Evolutionary conservation across 2,797 vertebrate genomes (phyloP).

Genomic region (Coracias cyanogaster): DNA sequence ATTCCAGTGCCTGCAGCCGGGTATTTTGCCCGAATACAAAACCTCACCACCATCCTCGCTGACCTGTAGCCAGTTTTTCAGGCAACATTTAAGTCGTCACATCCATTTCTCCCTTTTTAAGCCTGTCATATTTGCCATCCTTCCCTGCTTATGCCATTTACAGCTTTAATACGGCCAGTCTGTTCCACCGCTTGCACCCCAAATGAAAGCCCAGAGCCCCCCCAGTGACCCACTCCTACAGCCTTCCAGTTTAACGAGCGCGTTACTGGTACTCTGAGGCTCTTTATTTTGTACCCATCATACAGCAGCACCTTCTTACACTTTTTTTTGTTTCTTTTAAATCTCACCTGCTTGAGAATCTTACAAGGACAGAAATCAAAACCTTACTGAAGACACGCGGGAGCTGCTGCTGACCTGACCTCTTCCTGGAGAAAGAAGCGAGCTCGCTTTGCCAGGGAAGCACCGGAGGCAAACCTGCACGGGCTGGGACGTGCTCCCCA

Average conservation of each 20-base stretch:
- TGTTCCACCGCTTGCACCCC: accelerated
- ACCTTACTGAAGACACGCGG: accelerated
- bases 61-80: not conserved
- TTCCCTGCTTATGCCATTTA: not conserved
- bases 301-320: not conserved
- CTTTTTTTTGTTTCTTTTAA: not conserved
- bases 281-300: not conserved
- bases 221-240: not conserved
- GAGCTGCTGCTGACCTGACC: not conserved
- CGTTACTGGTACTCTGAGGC: too few species aligned
- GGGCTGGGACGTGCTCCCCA: accelerated
- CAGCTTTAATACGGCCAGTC: accelerated
- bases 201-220: not conserved
- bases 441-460: not conserved
- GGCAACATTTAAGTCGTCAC: not conserved
- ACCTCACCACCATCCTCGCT: not conserved
- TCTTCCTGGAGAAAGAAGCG: not conserved
- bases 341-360: not conserved
- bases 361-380: not conserved
- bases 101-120: not conserved
- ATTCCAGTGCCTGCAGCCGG: not conserved
- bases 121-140: not conserved
- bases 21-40: not conserved
- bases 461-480: not conserved
- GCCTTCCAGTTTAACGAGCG: too few species aligned